Conservation (phyloP, 2,797 vertebrate species). For the Phyllotis vaccarum region DNA sequence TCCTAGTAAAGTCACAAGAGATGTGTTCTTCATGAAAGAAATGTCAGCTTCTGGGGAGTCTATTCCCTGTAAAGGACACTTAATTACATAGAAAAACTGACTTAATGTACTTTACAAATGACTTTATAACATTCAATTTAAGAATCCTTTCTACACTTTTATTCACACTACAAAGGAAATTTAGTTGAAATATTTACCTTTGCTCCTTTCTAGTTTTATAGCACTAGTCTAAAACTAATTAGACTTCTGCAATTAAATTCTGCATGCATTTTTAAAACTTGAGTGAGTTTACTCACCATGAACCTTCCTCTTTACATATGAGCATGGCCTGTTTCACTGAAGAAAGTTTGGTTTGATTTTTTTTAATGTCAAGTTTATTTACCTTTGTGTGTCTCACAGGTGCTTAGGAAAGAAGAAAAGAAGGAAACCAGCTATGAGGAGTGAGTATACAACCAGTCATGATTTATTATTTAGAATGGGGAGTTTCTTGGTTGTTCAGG, state of each 20-base stretch:
- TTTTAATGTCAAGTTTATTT: constrained; percentile 16
- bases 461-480: neutral
- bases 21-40: constrained; percentile 81
- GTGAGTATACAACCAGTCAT: neutral
- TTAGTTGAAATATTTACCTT: constrained; percentile 84
- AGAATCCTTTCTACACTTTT: constrained; percentile 81
- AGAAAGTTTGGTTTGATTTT: constrained; percentile 10
- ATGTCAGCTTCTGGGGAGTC: constrained; percentile 83
- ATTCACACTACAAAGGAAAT: constrained; percentile 81
- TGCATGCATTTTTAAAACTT: neutral
- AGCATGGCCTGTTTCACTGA: constrained; percentile 47
- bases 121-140: constrained; percentile 84
- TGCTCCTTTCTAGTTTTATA: constrained; percentile 78
- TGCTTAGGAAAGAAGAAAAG: constrained; percentile 6
- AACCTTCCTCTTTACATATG: constrained; percentile 1
- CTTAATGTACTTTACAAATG: constrained; percentile 85
- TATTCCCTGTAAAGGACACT: constrained; percentile 82
- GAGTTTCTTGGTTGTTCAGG: neutral
- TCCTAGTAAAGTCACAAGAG: constrained; percentile 84
- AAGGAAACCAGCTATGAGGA: neutral
- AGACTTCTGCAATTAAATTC: constrained; percentile 75
- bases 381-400: constrained; percentile 16
- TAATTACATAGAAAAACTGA: constrained; percentile 85
- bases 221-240: constrained; percentile 83
- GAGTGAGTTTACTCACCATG: constrained; percentile 29